A percentile compares a stretch with the other conserved stretches of the same genome.
Conservation (phyloP, 2,888 invertebrate genomes). For the Eucriotettix oculatus region DNA sequence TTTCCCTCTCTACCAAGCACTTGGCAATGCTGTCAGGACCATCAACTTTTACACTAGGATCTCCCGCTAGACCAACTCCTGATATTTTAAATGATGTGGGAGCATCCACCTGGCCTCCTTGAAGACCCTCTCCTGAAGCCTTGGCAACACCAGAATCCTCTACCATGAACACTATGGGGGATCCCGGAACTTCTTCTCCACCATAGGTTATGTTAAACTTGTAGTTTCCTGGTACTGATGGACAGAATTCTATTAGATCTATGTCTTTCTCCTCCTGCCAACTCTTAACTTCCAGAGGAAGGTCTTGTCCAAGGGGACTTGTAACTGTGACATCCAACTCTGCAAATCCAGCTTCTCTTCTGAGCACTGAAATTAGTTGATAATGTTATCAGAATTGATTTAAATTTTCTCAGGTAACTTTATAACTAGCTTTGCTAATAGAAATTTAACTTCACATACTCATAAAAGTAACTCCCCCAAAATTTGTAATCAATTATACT, state of each 20-base stretch:
- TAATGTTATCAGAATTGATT: too few relatives aligned
- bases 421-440: too few relatives aligned
- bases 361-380: neutral
- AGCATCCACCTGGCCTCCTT: slow-evolving; percentile 31
- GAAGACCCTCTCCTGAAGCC: slow-evolving; percentile 40
- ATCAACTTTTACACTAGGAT: slow-evolving; percentile 33
- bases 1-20: slow-evolving; percentile 27
- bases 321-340: slow-evolving; percentile 77
- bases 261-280: slow-evolving; percentile 44
- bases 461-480: neutral
- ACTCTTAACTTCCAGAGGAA: slow-evolving; percentile 59
- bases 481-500: neutral
- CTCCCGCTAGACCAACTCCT: slow-evolving; percentile 21
- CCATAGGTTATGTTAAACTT: slow-evolving; percentile 40
- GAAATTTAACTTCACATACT: neutral
- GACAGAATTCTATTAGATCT: slow-evolving; percentile 66
- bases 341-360: slow-evolving; percentile 63
- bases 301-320: slow-evolving; percentile 66
- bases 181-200: slow-evolving; percentile 35
- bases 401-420: too few relatives aligned
- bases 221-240: slow-evolving; percentile 66
- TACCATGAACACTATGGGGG: slow-evolving; percentile 37
- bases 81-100: slow-evolving; percentile 32
- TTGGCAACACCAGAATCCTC: slow-evolving; percentile 39
- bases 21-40: slow-evolving; percentile 43